Percentiles rank a stretch among this genome's conserved stretches.
Evolutionary conservation across 1,140 invertebrate genomes (phyloP).

Genomic region (Aphelinus certus): DNA sequence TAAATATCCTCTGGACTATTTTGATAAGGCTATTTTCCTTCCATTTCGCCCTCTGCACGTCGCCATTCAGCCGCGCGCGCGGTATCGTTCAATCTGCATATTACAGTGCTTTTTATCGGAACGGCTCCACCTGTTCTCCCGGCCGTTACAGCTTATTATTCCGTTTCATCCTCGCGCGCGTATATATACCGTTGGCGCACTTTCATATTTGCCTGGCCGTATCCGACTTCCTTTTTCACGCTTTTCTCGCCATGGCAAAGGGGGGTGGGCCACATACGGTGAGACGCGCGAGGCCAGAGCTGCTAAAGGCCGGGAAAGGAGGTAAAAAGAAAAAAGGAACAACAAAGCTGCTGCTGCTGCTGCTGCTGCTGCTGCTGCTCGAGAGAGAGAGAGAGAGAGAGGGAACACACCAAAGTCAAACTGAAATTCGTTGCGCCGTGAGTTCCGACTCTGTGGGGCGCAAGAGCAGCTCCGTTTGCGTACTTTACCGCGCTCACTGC

Average conservation of each 20-base stretch:
- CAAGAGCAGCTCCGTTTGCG: neutral
- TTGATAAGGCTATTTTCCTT: too few relatives aligned
- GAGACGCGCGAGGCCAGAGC: neutral
- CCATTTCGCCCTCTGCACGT: too few relatives aligned
- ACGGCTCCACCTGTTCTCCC: neutral
- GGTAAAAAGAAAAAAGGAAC: neutral
- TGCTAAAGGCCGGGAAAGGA: neutral
- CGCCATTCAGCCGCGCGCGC: neutral
- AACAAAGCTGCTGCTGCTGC: neutral
- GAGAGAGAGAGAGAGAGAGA: too few relatives aligned
- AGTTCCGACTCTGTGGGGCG: neutral
- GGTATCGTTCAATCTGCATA: conserved; percentile 15
- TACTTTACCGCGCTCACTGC: neutral
- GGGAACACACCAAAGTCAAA: conserved; percentile 13
- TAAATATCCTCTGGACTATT: too few relatives aligned
- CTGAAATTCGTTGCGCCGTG: neutral
- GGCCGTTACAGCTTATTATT: conserved; percentile 8
- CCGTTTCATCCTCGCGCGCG: neutral
- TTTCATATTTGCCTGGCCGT: neutral
- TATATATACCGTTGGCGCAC: neutral
- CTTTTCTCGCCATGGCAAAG: neutral
- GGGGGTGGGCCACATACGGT: too few relatives aligned
- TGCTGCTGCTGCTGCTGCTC: too few relatives aligned
- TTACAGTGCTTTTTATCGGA: conserved; percentile 18
- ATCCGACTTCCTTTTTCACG: neutral